Conservation (phyloP, 1,140 invertebrate genomes). For the Neodiprion fabricii region DNA sequence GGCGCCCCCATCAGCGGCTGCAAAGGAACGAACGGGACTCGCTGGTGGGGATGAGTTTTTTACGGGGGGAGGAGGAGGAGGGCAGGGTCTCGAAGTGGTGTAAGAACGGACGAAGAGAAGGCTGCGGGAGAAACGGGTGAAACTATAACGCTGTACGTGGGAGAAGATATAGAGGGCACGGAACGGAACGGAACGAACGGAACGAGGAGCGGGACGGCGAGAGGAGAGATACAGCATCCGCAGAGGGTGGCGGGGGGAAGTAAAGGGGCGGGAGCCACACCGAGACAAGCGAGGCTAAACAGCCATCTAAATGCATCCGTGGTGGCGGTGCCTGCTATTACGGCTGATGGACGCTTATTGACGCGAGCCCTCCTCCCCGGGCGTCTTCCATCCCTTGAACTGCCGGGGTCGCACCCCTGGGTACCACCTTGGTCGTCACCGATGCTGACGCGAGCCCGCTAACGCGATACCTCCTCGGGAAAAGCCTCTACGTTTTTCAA, state of each 20-base stretch:
- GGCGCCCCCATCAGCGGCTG: slow-evolving; percentile 30
- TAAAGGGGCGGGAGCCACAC: slow-evolving; percentile 24
- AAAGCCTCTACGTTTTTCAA: slow-evolving; percentile 24
- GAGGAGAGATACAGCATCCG: slow-evolving; percentile 37
- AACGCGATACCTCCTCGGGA: slow-evolving; percentile 9
- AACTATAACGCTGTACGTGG: neutral
- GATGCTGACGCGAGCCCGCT: neutral
- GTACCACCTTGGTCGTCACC: slow-evolving; percentile 37
- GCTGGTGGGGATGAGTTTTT: neutral
- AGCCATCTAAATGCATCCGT: slow-evolving; percentile 65
- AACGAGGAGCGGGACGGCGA: slow-evolving; percentile 20
- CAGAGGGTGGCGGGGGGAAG: slow-evolving; percentile 35
- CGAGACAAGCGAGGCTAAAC: slow-evolving; percentile 55
- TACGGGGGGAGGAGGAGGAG: slow-evolving; percentile 10
- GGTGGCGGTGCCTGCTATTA: slow-evolving; percentile 63
- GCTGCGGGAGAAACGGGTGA: slow-evolving; percentile 20
- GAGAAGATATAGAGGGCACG: slow-evolving; percentile 30
- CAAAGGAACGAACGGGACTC: slow-evolving; percentile 20
- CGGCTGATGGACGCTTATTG: slow-evolving; percentile 64
- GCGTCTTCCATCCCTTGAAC: slow-evolving; percentile 32
- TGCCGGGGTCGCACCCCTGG: slow-evolving; percentile 26
- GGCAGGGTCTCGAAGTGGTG: slow-evolving; percentile 8
- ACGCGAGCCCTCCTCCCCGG: slow-evolving; percentile 54
- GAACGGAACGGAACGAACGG: slow-evolving; percentile 16
- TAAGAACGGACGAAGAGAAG: slow-evolving; percentile 21